Percentiles rank a stretch among this genome's conserved stretches.
phyloP scores from a whole-genome alignment of 2,888 invertebrate species.

The Caenorhabditis afra region DNA sequence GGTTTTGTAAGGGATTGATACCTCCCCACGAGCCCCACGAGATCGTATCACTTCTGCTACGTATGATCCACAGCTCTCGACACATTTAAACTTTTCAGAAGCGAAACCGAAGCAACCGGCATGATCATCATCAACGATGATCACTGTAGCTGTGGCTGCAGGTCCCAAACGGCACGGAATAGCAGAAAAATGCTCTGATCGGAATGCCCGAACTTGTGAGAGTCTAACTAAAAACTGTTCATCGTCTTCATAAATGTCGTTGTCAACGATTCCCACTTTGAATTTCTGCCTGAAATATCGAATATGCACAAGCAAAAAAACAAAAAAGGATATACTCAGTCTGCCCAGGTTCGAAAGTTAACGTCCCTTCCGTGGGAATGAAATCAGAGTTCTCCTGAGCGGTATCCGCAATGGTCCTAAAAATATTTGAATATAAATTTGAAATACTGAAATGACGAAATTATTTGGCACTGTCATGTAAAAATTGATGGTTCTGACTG shows the following conservation, averaged over 20 bases:
- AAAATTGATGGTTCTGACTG: too few relatives aligned
- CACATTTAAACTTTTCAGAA: slow-evolving; percentile 84
- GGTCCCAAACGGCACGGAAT: slow-evolving; percentile 86
- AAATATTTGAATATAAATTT: too few relatives aligned
- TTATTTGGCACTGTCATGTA: too few relatives aligned
- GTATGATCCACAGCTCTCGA: slow-evolving; percentile 83
- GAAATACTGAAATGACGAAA: too few relatives aligned
- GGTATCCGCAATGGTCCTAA: slow-evolving; percentile 95
- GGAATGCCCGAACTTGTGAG: slow-evolving; percentile 81
- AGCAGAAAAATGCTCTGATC: slow-evolving; percentile 64
- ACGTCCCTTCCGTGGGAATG: slow-evolving; percentile 85
- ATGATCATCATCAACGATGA: slow-evolving; percentile 99
- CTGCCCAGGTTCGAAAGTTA: slow-evolving; percentile 77
- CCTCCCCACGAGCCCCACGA: slow-evolving; percentile 91
- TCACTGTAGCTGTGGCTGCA: slow-evolving; percentile 93
- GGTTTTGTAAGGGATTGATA: slow-evolving; percentile 91
- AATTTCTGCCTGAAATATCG: slow-evolving; percentile 86
- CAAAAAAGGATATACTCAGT: slow-evolving; percentile 65
- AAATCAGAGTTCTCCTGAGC: slow-evolving; percentile 97
- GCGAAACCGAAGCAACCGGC: slow-evolving; percentile 96
- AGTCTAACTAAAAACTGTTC: slow-evolving; percentile 95
- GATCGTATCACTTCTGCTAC: slow-evolving; percentile 67
- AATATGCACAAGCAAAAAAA: neutral
- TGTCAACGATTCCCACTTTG: slow-evolving; percentile 94
- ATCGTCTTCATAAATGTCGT: slow-evolving; percentile 98